Percentiles rank a stretch among this genome's conserved stretches.
phyloP scores from a whole-genome alignment of 2,888 invertebrate species.

The Rhagonycha lutea region DNA sequence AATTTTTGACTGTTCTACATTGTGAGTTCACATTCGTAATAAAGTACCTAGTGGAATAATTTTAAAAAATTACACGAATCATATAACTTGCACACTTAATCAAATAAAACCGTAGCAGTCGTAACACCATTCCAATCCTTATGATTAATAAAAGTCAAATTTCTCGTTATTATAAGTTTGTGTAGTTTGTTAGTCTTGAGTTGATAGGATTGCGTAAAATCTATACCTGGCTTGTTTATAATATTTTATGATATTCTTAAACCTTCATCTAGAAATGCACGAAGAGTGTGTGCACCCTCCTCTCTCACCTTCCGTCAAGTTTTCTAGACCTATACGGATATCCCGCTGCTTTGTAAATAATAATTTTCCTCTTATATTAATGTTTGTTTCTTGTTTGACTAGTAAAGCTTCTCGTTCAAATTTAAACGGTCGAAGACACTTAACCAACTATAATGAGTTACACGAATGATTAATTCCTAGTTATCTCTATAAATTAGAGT shows the following conservation, averaged over 20 bases:
- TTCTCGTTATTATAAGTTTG: slow-evolving; percentile 21
- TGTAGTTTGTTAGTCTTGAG: slow-evolving; percentile 16
- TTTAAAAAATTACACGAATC: background rate
- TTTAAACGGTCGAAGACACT: slow-evolving; percentile 14
- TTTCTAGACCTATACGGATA: slow-evolving; percentile 33
- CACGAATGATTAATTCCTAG: slow-evolving; percentile 22
- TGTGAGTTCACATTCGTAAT: background rate
- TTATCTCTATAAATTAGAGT: slow-evolving; percentile 20
- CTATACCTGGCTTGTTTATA: slow-evolving; percentile 45
- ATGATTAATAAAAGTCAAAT: slow-evolving; percentile 27
- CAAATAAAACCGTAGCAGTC: background rate
- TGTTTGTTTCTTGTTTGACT: slow-evolving; percentile 46
- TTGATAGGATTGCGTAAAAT: slow-evolving; percentile 31
- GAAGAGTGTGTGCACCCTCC: slow-evolving; percentile 34
- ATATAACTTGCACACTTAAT: background rate
- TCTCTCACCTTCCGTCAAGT: slow-evolving; percentile 29
- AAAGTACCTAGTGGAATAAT: background rate
- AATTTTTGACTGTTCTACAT: no score
- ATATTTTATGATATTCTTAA: slow-evolving; percentile 47
- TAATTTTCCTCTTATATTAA: slow-evolving; percentile 52
- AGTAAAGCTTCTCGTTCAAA: slow-evolving; percentile 37
- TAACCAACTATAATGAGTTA: slow-evolving; percentile 13
- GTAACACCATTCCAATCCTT: background rate
- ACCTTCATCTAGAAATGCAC: slow-evolving; percentile 48
- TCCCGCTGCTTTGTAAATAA: slow-evolving; percentile 51